phyloP scores from a whole-genome alignment of 2,113 vertebrate species.

The Spea bombifrons region DNA sequence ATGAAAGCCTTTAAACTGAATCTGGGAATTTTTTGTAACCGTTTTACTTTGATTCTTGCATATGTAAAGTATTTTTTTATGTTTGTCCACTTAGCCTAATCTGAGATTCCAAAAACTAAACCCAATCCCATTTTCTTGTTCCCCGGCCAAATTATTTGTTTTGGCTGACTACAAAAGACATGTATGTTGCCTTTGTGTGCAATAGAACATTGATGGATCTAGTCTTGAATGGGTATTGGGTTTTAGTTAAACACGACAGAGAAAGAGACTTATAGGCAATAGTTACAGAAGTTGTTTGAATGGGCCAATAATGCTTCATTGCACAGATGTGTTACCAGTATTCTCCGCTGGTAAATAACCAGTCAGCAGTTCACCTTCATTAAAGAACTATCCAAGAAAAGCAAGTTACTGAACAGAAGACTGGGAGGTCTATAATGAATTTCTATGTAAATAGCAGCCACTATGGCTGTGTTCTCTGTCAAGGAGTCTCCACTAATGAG shows the following conservation, averaged over 20 bases:
- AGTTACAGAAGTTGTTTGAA: slow-evolving; percentile 72
- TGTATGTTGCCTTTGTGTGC: slow-evolving; percentile 85
- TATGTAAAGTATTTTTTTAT: too few species aligned
- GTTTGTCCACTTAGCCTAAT: too few species aligned
- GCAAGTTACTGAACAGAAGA: not conserved
- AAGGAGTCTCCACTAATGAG: slow-evolving; percentile 67
- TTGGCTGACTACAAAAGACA: slow-evolving; percentile 73
- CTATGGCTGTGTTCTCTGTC: slow-evolving; percentile 61
- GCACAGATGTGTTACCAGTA: slow-evolving; percentile 58
- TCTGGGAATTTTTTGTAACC: too few species aligned
- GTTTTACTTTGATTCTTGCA: too few species aligned
- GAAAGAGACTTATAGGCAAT: slow-evolving; percentile 81
- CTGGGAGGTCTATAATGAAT: slow-evolving; percentile 59
- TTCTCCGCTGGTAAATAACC: slow-evolving; percentile 60
- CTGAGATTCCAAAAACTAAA: too few species aligned
- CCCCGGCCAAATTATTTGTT: slow-evolving; percentile 65
- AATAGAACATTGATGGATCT: slow-evolving; percentile 85
- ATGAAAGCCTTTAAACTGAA: too few species aligned
- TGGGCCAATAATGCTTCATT: slow-evolving; percentile 70
- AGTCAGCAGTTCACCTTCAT: slow-evolving; percentile 56
- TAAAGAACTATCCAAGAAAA: slow-evolving; percentile 51
- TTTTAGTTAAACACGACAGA: slow-evolving; percentile 82
- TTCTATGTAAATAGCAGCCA: slow-evolving; percentile 70
- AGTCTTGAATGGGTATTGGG: slow-evolving; percentile 86
- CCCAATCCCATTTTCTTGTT: slow-evolving; percentile 60